Evolutionary conservation across 2,113 vertebrate species (phyloP), one percentile per base, ranked within the genome.

Genomic region (Psammodynastes pulverulentus): DNA sequence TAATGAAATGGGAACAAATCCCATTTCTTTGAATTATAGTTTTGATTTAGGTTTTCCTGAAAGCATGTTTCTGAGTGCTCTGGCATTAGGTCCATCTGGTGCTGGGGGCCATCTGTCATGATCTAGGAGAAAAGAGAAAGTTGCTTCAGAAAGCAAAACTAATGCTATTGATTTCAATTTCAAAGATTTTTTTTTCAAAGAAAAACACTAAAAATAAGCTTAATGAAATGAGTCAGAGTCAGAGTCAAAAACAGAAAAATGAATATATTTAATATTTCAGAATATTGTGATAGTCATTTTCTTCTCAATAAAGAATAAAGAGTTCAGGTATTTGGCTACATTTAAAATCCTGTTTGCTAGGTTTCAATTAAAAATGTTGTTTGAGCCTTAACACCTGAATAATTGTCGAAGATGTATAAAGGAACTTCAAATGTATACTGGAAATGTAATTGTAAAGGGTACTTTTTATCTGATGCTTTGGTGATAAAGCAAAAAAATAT

Each of bases 51-150:
- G 58, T 21, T 95, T 5, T 9, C 93, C 92, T 90, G 96, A 94
- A 92, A 98, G 51, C 10, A 98, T 92, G 12, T 97, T 96, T 86
- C 93, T 96, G 92, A 99, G n/a, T 84, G 96, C 95, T 1, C 97
- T 96, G 34, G 97, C 79, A 93, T 98, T 98, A 93, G 98, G 98
- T 62, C 98, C 98, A 67, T 98, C 97, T 87, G 98, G 98, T 94
- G 97, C 96, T 3, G 96, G 49, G 1, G 98, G 98, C 98, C 98
- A 99, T 29, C 97, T 97, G 45, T 95, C 93, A 92, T 99, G 98
- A 94, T 98, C 98, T 99, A 94, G 58, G 94, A 43, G 95, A 90
- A 91, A 79, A 91, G 29, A 29, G 91, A 94, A 93, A 17, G 9
- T 49, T 84, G 29, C 13, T 8, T 84, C 39, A 45, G n/a, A 85